phyloP scores from a whole-genome alignment of 2,797 vertebrate genomes.

The Danionella dracula region DNA sequence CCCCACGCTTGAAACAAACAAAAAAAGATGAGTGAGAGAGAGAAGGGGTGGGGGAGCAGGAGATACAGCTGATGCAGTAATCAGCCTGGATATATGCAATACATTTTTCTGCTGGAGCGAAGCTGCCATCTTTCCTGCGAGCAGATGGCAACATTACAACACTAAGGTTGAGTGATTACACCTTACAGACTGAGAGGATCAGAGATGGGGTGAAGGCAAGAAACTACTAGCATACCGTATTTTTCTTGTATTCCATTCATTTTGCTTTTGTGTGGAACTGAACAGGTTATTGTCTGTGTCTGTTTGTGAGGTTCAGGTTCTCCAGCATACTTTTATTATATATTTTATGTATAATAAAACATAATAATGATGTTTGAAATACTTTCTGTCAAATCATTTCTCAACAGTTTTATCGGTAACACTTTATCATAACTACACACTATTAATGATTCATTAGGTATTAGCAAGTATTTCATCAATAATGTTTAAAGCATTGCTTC shows the following conservation, averaged over 20 bases:
- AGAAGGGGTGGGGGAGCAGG: background rate
- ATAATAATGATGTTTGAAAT: too few relatives aligned
- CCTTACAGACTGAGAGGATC: conserved; percentile 51
- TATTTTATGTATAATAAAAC: too few relatives aligned
- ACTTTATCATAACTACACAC: too few relatives aligned
- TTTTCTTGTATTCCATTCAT: conserved; percentile 26
- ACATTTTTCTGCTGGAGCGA: conserved; percentile 69
- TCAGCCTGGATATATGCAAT: conserved; percentile 65
- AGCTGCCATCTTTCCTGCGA: conserved; percentile 62
- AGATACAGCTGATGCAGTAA: conserved; percentile 66
- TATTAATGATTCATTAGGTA: too few relatives aligned
- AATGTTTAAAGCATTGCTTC: too few relatives aligned
- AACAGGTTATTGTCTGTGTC: background rate
- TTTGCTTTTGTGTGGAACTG: background rate
- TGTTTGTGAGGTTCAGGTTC: too few relatives aligned
- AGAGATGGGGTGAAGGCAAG: background rate
- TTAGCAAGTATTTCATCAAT: too few relatives aligned
- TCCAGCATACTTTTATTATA: too few relatives aligned
- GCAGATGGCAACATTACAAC: conserved; percentile 77
- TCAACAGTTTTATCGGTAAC: too few relatives aligned
- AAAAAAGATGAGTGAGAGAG: conserved; percentile 6
- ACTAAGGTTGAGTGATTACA: conserved; percentile 74
- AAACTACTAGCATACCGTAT: conserved; percentile 21
- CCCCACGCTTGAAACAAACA: conserved; percentile 18
- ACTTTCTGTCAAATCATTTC: too few relatives aligned